Evolutionary conservation across 2,113 vertebrate species (phyloP), one percentile per base, ranked within the genome.

Genomic region (Albula goreensis): DNA sequence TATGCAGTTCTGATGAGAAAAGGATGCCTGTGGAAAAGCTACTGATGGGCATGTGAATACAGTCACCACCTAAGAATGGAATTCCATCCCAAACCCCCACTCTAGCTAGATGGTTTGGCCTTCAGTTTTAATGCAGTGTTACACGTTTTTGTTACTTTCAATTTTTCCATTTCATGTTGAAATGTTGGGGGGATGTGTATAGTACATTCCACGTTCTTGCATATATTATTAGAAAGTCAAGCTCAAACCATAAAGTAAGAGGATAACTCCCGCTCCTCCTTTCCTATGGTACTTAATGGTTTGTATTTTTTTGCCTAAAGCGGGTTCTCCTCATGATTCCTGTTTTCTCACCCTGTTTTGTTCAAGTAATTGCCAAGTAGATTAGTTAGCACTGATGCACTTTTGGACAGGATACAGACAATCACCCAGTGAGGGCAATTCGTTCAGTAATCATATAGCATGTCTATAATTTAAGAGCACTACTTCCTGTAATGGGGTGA

Each of bases 331-430:
- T 50, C 51, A 48, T 49, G 51, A 15, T 52, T 22, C 78, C 48
- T 80, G 22, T 22, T 70, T 80, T 77, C 50, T 84, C 70, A 84
- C 48, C 63, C 19, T n/a, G 31, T 66, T 84, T 86, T 52, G 82
- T 77, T 89, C 81, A 77, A 81, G 78, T 83, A 41, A 49, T 88
- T n/a, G 77, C 78, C 60, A 31, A 63, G 86, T 85, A 57, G 60
- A 82, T 86, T 83, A 87, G 86, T 84, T 70, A 66, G 88, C 91
- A 92, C 90, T 87, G 52, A 89, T 78, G 90, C 91, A 92, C 90
- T 92, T 91, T 87, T 88, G 86, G 83, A 85, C 85, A 88, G 48
- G 85, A 85, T 52, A 85, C 80, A 50, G 84, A 85, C 82, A 86
- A 84, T 48, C 86, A 86, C 81, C 83, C 52, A 86, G 52, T 49